Percentiles rank a stretch among this genome's conserved stretches.
These are phyloP conservation scores for Chionoecetes opilio DNA, from an alignment of 1,140 invertebrate genomes.

Conservation along the genomic window DNA sequence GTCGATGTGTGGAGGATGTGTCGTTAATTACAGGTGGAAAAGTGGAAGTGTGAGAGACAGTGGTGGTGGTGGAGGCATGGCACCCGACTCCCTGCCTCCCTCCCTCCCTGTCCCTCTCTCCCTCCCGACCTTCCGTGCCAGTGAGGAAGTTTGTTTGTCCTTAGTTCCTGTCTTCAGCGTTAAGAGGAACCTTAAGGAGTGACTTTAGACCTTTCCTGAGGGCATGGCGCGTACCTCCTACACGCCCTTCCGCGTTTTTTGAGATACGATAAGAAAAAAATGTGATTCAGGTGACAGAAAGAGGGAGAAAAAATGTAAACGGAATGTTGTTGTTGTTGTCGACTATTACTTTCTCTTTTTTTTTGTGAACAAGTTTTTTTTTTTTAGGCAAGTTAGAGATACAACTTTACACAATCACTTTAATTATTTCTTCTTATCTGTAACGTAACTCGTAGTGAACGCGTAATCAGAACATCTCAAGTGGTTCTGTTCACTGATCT, in stretches of 20 bases:
- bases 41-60: not conserved
- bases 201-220: slow-evolving; percentile 13
- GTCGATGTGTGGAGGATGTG: not conserved
- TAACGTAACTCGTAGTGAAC: no score
- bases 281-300: not conserved
- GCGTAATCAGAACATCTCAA: no score
- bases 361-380: not conserved
- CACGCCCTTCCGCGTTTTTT: not conserved
- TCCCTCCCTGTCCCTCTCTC: no score
- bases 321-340: not conserved
- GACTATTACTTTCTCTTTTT: no score
- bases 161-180: not conserved
- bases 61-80: not conserved
- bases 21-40: not conserved
- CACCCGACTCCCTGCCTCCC: no score
- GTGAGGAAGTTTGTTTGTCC: not conserved
- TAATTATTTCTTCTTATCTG: no score
- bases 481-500: no score
- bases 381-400: not conserved
- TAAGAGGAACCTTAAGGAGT: not conserved
- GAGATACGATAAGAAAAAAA: not conserved
- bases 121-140: no score
- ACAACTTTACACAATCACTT: no score
- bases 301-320: not conserved
- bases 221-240: not conserved